Evolutionary conservation across 2,113 vertebrate genomes (phyloP).

Genomic region (Hyaena hyaena): DNA sequence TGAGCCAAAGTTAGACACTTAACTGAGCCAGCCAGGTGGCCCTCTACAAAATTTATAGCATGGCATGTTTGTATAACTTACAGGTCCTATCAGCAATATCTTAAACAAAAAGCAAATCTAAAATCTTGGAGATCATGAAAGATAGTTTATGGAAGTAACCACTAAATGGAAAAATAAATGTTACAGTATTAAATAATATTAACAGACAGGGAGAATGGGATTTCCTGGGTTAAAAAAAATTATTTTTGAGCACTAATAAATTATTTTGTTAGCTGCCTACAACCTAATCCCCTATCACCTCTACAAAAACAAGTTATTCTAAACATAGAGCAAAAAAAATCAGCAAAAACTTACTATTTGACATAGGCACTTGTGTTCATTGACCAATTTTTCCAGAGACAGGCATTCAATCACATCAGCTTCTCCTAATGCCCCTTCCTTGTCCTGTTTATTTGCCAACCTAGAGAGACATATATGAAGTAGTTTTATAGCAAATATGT

Average conservation of each 20-base stretch:
- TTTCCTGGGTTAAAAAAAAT: not conserved
- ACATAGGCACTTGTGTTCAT: constrained; percentile 96
- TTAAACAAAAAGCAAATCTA: constrained; percentile 31
- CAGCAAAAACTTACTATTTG: constrained; percentile 92
- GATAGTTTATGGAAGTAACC: not conserved
- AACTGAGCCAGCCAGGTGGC: too few relatives aligned
- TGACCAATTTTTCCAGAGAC: constrained; percentile 96
- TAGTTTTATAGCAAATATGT: constrained; percentile 12
- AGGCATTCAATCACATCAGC: constrained; percentile 95
- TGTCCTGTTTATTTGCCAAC: constrained; percentile 97
- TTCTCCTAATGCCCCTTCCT: constrained; percentile 94
- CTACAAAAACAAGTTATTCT: not conserved
- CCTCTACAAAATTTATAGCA: not conserved
- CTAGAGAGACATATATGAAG: constrained; percentile 82
- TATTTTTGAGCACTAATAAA: not conserved
- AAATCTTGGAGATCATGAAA: constrained; percentile 5
- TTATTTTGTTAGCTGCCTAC: not conserved
- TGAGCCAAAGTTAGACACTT: too few relatives aligned
- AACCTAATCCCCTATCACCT: not conserved
- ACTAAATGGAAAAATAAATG: not conserved
- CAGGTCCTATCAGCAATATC: not conserved
- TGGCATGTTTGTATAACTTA: not conserved
- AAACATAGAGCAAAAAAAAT: not conserved
- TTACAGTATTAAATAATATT: not conserved
- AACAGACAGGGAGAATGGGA: not conserved